These are phyloP conservation scores for Catamblyrhynchus diadema DNA, from an alignment of 2,797 vertebrate genomes.

Conservation along the genomic window DNA sequence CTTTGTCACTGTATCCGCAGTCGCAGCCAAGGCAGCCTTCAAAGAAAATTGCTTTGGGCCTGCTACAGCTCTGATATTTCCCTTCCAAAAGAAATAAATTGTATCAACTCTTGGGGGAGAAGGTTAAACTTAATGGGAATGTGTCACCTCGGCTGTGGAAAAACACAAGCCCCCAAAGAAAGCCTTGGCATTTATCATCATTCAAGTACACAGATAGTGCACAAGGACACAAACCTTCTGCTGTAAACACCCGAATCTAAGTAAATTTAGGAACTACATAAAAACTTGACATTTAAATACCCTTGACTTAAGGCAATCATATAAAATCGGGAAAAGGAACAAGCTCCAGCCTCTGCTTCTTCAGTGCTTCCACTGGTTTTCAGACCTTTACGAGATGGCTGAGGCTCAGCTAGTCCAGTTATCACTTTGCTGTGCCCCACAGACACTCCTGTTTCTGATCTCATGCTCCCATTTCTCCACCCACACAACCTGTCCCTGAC, in stretches of 20 bases:
- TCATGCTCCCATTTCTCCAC: neutral
- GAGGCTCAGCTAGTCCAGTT: neutral
- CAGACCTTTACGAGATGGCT: neutral
- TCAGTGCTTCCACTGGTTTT: neutral
- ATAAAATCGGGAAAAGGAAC: neutral
- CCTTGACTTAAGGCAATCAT: neutral
- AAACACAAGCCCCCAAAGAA: conserved; percentile 13
- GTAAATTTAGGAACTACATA: conserved; percentile 17
- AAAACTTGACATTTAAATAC: conserved; percentile 35
- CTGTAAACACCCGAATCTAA: neutral
- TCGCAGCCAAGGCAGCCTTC: neutral
- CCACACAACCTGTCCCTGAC: neutral
- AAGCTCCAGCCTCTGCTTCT: neutral
- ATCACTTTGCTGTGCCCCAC: rapidly evolving
- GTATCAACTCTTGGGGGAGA: neutral
- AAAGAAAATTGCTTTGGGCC: neutral
- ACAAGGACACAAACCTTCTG: conserved; percentile 33
- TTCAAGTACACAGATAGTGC: neutral
- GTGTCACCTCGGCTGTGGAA: neutral
- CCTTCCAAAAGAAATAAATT: conserved; percentile 32
- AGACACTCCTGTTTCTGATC: neutral
- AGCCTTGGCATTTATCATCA: conserved; percentile 48
- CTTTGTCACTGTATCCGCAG: neutral
- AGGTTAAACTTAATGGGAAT: neutral
- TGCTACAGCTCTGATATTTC: neutral